These are phyloP conservation scores for Tricholauxania praeusta DNA, from an alignment of 2,888 invertebrate genomes.

Conservation along the genomic window DNA sequence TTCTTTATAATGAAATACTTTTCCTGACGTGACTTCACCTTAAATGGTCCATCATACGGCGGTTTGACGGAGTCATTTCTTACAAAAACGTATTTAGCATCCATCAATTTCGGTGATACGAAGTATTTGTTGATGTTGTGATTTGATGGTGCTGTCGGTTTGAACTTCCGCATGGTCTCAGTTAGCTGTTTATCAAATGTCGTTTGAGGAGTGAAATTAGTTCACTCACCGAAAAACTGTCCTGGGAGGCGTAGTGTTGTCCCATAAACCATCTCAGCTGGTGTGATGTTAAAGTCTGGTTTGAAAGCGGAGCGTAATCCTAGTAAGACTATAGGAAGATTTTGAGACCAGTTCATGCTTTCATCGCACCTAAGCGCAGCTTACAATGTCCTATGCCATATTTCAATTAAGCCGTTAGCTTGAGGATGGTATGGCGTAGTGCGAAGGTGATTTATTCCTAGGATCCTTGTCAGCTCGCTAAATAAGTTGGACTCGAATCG, in stretches of 20 bases:
- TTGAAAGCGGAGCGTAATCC: conserved; percentile 27
- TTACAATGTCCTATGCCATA: conserved; percentile 27
- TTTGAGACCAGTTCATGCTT: not conserved
- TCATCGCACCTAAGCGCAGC: conserved; percentile 31
- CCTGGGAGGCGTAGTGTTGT: conserved; percentile 29
- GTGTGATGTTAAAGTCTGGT: not conserved
- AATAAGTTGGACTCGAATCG: conserved; percentile 33
- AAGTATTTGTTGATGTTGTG: not conserved
- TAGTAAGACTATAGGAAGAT: conserved; percentile 27
- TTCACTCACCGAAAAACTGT: not conserved
- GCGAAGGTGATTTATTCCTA: conserved; percentile 20
- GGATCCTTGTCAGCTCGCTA: conserved; percentile 11
- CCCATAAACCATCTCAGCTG: conserved; percentile 28
- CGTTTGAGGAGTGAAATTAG: no score
- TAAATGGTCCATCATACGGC: conserved; percentile 39
- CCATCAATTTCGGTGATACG: not conserved
- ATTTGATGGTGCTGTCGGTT: conserved; percentile 18
- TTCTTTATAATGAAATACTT: conserved; percentile 35
- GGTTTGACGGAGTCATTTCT: conserved; percentile 33
- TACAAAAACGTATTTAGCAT: conserved; percentile 33
- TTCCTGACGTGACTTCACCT: conserved; percentile 6
- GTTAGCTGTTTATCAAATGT: not conserved
- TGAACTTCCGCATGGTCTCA: not conserved
- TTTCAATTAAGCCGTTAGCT: conserved; percentile 31
- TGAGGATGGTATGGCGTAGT: conserved; percentile 27